These are phyloP conservation scores for Sitobion miscanthi DNA, from an alignment of 1,140 invertebrate species.

Conservation along the genomic window DNA sequence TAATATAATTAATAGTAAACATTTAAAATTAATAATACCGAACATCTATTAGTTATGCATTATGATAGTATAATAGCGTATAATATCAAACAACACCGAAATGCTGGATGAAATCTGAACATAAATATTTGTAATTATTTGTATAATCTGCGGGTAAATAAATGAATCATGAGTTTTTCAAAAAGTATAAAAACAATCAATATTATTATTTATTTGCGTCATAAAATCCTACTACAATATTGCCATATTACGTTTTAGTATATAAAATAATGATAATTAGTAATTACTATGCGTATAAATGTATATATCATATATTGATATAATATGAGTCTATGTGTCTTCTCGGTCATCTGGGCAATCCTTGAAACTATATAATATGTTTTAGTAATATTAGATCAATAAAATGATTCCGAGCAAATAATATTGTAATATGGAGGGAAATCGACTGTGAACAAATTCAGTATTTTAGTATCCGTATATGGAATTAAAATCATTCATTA, in stretches of 20 bases:
- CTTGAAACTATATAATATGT: neutral
- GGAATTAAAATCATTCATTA: neutral
- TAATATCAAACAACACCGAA: neutral
- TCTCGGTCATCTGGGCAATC: neutral
- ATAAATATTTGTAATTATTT: neutral
- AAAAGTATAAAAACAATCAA: neutral
- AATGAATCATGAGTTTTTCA: neutral
- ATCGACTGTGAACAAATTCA: neutral
- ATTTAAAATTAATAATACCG: neutral
- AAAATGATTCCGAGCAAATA: neutral
- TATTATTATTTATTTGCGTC: neutral
- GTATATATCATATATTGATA: neutral
- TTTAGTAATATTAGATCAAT: neutral
- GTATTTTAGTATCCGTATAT: no score
- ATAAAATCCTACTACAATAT: neutral
- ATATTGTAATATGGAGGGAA: neutral
- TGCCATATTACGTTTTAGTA: neutral
- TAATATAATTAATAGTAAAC: neutral
- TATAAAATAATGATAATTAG: neutral
- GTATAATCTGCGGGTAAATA: neutral
- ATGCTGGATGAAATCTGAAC: neutral
- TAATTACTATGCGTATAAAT: neutral
- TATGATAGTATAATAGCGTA: neutral
- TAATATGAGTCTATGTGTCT: neutral
- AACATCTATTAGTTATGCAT: neutral